Conservation (phyloP, 2,113 vertebrate species). For the Montifringilla adamsi region DNA sequence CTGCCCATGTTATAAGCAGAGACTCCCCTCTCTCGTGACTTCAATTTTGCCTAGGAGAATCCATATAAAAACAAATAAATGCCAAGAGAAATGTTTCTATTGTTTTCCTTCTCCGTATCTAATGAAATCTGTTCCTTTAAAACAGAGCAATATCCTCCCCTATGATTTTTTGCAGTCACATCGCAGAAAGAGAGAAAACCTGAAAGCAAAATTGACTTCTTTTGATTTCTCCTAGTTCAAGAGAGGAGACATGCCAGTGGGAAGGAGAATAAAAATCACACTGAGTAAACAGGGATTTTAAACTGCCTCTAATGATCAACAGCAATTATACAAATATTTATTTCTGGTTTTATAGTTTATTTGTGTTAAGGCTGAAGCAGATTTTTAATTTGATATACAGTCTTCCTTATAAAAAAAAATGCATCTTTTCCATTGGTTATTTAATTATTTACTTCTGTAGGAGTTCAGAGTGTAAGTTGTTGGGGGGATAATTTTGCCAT, state of each 20-base stretch:
- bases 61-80: conserved; percentile 56
- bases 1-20: background rate
- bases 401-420: background rate
- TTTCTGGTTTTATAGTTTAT: background rate
- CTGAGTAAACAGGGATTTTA: conserved; percentile 23
- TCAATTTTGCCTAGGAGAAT: conserved; percentile 39
- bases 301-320: conserved; percentile 16
- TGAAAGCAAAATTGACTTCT: conserved; percentile 53
- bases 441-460: background rate
- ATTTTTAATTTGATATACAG: background rate
- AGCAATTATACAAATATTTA: conserved; percentile 46
- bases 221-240: conserved; percentile 54
- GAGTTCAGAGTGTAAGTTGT: background rate
- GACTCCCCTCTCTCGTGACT: background rate
- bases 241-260: conserved; percentile 25
- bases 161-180: conserved; percentile 61
- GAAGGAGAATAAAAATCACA: conserved; percentile 45
- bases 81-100: conserved; percentile 44
- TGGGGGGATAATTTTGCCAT: background rate
- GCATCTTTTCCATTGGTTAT: background rate
- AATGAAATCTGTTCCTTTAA: conserved; percentile 61
- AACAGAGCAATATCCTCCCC: conserved; percentile 55
- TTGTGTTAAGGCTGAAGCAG: background rate
- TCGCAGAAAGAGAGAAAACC: conserved; percentile 25
- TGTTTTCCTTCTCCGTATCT: conserved; percentile 51